Evolutionary conservation across 2,888 invertebrate genomes (phyloP).

Genomic region (Timandra comae): DNA sequence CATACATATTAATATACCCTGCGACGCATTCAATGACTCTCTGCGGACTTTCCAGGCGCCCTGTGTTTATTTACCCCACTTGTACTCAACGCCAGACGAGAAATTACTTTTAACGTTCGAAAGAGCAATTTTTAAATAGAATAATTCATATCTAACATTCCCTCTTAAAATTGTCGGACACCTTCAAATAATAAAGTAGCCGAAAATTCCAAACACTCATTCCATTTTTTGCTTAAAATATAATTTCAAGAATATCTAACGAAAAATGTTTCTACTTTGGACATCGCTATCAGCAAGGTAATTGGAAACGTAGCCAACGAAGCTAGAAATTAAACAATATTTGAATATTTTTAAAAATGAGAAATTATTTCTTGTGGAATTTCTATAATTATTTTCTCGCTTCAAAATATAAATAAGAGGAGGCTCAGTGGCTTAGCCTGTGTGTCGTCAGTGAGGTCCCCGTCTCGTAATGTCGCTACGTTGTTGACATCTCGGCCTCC

Average conservation of each 20-base stretch:
- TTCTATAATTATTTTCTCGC: constrained; percentile 52
- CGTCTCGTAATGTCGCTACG: constrained; percentile 59
- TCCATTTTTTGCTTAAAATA: neutral
- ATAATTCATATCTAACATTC: constrained; percentile 1
- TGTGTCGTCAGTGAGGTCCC: constrained; percentile 57
- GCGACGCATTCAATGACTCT: constrained; percentile 44
- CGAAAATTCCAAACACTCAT: constrained; percentile 1
- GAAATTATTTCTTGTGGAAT: constrained; percentile 43
- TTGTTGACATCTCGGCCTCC: constrained; percentile 53
- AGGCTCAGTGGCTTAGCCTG: constrained; percentile 60
- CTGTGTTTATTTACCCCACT: constrained; percentile 36
- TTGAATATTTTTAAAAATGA: constrained; percentile 23
- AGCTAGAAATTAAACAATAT: constrained; percentile 39
- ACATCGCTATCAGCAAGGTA: constrained; percentile 6
- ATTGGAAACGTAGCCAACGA: constrained; percentile 25
- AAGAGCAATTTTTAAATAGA: constrained; percentile 24
- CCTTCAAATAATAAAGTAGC: neutral
- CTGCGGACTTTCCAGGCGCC: constrained; percentile 29
- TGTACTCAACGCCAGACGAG: constrained; percentile 18
- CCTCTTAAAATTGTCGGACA: neutral
- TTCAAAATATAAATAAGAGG: constrained; percentile 46
- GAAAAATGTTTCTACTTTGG: constrained; percentile 2
- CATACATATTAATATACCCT: constrained; percentile 55
- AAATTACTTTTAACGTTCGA: constrained; percentile 27
- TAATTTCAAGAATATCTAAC: constrained; percentile 7